phyloP scores from a whole-genome alignment of 2,113 vertebrate species.

The Chloropsis hardwickii region DNA sequence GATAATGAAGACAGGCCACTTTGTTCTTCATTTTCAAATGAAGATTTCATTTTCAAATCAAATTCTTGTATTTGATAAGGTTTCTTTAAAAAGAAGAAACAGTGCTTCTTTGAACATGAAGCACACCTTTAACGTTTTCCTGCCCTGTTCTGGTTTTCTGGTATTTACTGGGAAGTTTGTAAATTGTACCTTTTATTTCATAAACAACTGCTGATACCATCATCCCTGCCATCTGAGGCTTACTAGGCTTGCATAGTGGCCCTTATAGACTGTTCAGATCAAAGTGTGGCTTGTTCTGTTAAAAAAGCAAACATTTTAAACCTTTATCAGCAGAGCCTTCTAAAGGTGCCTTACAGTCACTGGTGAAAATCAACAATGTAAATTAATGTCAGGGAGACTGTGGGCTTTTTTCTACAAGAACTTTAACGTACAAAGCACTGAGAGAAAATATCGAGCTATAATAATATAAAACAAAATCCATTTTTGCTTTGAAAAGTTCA shows the following conservation, averaged over 20 bases:
- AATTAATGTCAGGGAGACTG: neutral
- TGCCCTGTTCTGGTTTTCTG: neutral
- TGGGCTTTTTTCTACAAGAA: neutral
- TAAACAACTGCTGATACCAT: neutral
- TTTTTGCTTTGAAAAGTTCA: neutral
- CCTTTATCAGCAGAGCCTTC: neutral
- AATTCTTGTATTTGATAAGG: neutral
- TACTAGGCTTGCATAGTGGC: neutral
- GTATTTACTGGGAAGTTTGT: neutral
- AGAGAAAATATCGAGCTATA: neutral
- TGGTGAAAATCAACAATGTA: neutral
- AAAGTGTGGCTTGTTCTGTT: neutral
- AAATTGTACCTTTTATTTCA: neutral
- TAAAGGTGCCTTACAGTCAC: neutral
- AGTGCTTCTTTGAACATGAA: neutral
- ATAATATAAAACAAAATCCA: neutral
- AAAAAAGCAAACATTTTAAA: neutral
- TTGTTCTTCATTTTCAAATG: neutral
- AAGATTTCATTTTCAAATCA: neutral
- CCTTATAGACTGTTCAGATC: neutral
- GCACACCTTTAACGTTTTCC: neutral
- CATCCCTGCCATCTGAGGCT: neutral
- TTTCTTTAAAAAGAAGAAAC: neutral
- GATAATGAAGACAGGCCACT: neutral
- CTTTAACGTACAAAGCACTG: neutral